Percentiles rank a stretch among this genome's conserved stretches.
phyloP scores from a whole-genome alignment of 1,140 invertebrate genomes.

The Pentalonia nigronervosa region DNA sequence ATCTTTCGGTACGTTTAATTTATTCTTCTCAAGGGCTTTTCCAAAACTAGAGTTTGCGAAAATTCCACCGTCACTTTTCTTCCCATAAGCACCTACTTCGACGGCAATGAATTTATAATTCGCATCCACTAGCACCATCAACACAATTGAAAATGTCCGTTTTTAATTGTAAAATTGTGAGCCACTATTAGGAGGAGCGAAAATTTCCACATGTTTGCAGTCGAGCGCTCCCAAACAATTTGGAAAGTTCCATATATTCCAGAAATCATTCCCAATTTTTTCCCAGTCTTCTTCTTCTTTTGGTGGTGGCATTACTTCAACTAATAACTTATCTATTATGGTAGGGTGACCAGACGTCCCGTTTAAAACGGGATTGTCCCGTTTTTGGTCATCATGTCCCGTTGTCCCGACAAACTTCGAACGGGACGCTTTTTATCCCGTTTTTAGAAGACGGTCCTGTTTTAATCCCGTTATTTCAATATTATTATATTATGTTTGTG shows the following conservation, averaged over 20 bases:
- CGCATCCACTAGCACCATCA: slow-evolving; percentile 51
- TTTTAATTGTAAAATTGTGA: slow-evolving; percentile 67
- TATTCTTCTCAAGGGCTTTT: slow-evolving; percentile 61
- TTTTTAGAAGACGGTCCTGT: too few relatives aligned
- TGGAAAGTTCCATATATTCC: slow-evolving; percentile 64
- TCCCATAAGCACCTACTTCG: slow-evolving; percentile 65
- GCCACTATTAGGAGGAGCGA: slow-evolving; percentile 63
- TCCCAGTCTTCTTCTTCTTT: slow-evolving; percentile 61
- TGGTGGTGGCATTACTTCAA: slow-evolving; percentile 20
- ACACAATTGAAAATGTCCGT: slow-evolving; percentile 64
- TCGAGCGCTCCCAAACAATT: slow-evolving; percentile 66
- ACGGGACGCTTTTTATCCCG: too few relatives aligned
- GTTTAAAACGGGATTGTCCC: too few relatives aligned
- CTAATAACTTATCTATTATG: slow-evolving; percentile 23
- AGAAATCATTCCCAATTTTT: slow-evolving; percentile 63
- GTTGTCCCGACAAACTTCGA: too few relatives aligned
- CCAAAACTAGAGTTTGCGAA: slow-evolving; percentile 63
- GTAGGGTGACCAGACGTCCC: too few relatives aligned
- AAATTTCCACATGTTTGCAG: slow-evolving; percentile 65
- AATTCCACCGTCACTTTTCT: slow-evolving; percentile 64
- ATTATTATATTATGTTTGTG: too few relatives aligned
- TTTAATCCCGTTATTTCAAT: too few relatives aligned
- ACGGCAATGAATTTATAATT: slow-evolving; percentile 60
- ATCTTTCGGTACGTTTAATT: slow-evolving; percentile 62
- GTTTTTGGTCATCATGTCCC: too few relatives aligned